phyloP scores from a whole-genome alignment of 2,113 vertebrate species.

The Rhodinocichla rosea region DNA sequence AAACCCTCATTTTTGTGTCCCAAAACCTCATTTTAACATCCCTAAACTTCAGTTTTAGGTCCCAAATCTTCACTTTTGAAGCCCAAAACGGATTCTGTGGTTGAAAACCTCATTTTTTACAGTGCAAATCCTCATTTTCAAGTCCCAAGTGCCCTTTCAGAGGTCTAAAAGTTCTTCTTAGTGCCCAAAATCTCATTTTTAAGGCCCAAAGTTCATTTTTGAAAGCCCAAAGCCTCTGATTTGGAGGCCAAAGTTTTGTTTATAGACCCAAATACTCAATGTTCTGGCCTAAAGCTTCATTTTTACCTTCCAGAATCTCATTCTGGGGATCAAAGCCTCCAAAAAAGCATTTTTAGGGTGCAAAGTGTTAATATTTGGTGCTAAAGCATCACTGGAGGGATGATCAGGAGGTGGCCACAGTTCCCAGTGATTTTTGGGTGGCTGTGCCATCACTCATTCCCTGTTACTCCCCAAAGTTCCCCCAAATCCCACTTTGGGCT shows the following conservation, averaged over 20 bases:
- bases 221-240: accelerated
- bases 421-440: accelerated
- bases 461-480: neutral
- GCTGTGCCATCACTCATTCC: accelerated
- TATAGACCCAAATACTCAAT: accelerated
- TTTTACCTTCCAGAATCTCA: neutral
- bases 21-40: neutral
- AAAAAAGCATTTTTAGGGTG: accelerated
- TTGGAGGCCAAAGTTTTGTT: neutral
- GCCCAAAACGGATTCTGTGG: neutral
- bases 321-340: neutral
- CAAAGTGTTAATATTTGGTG: neutral
- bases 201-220: accelerated
- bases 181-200: neutral
- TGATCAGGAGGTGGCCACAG: accelerated
- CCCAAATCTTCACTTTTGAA: neutral
- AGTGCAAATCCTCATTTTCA: too few species aligned
- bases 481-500: accelerated
- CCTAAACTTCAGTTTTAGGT: neutral
- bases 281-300: neutral
- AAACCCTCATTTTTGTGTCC: neutral
- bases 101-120: neutral
- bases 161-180: neutral
- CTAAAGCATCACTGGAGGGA: neutral
- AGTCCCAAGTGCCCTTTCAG: neutral